Percentiles rank a stretch among this genome's conserved stretches.
Evolutionary conservation across 1,140 invertebrate genomes (phyloP).

Genomic region (Platyscapa corneri): DNA sequence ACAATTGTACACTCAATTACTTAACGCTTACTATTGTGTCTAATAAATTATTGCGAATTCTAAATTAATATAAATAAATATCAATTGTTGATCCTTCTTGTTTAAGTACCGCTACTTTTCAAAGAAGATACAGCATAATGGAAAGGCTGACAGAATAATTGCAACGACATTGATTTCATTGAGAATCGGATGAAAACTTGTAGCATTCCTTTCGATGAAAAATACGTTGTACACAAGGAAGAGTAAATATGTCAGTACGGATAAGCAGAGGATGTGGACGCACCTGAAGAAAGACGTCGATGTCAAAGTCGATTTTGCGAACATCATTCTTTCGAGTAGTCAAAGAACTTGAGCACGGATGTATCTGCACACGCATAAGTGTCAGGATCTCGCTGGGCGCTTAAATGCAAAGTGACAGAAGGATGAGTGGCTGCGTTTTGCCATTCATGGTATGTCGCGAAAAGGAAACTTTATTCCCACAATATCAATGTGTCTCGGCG

Average conservation of each 20-base stretch:
- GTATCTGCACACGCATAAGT: not conserved
- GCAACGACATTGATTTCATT: not conserved
- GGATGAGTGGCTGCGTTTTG: conserved; percentile 24
- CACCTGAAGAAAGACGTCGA: not conserved
- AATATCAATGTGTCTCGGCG: conserved; percentile 2
- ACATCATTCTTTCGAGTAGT: conserved; percentile 10
- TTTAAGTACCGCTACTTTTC: no score
- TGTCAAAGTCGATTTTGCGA: conserved; percentile 11
- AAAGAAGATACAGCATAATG: no score
- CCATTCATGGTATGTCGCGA: not conserved
- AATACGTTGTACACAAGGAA: not conserved
- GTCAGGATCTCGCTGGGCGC: not conserved
- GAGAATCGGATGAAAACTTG: not conserved
- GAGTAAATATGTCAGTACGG: not conserved
- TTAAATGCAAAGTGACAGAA: conserved; percentile 1
- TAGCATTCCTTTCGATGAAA: not conserved
- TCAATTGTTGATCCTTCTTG: no score
- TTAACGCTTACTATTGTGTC: no score
- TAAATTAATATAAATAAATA: no score
- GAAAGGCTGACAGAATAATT: not conserved
- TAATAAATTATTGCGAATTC: no score
- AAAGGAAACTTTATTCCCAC: conserved; percentile 29
- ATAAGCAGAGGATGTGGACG: not conserved
- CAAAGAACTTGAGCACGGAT: not conserved
- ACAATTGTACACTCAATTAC: no score